Percentiles rank a stretch among this genome's conserved stretches.
Evolutionary conservation across 2,113 vertebrate species (phyloP).

Genomic region (Aegithalos caudatus): DNA sequence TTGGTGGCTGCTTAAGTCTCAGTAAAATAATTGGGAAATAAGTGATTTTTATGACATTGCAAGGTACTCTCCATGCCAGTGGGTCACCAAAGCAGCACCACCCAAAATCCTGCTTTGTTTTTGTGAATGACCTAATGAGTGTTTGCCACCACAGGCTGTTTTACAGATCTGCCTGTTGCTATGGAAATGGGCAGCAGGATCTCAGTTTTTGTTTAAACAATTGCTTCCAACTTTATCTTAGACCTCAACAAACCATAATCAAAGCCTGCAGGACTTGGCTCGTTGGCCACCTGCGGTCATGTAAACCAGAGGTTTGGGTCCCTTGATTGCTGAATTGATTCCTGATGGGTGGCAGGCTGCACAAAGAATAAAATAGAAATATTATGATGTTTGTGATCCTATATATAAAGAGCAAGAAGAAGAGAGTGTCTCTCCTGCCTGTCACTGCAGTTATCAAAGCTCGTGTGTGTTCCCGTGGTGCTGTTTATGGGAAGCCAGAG

Average conservation of each 20-base stretch:
- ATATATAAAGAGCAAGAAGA: not conserved
- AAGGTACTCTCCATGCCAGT: not conserved
- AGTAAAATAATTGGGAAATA: not conserved
- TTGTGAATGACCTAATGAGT: not conserved
- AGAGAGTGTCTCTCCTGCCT: not conserved
- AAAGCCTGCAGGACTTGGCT: not conserved
- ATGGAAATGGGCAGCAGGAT: conserved; percentile 10
- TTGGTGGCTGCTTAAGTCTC: not conserved
- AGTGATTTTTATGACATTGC: not conserved
- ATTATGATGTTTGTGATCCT: not conserved
- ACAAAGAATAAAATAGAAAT: not conserved
- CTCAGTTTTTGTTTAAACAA: not conserved
- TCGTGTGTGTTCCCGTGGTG: not conserved
- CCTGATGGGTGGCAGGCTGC: not conserved
- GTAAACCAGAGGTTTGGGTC: not conserved
- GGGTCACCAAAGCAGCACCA: not conserved
- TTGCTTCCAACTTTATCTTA: not conserved
- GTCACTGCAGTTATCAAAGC: not conserved
- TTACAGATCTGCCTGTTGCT: conserved; percentile 7
- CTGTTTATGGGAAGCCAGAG: not conserved
- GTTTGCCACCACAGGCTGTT: not conserved
- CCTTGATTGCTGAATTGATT: not conserved
- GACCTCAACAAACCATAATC: not conserved
- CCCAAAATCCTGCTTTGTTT: not conserved
- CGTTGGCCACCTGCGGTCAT: not conserved